phyloP scores from a whole-genome alignment of 2,797 vertebrate species.

The Dermochelys coriacea region DNA sequence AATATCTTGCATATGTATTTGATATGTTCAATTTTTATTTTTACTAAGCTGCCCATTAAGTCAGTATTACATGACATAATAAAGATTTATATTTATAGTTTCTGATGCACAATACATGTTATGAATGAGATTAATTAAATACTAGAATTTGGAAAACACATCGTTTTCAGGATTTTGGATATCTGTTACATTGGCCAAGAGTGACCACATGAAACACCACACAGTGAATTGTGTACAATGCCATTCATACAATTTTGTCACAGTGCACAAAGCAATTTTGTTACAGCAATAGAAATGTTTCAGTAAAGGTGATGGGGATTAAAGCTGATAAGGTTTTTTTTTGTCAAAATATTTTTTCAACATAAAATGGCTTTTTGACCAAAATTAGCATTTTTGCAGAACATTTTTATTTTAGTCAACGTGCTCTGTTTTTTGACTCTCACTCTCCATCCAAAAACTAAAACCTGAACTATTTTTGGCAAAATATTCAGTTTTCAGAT shows the following conservation, averaged over 20 bases:
- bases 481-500: not conserved
- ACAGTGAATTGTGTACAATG: not conserved
- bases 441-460: not conserved
- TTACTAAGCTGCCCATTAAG: not conserved
- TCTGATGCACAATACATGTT: not conserved
- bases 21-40: not conserved
- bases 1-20: slow-evolving; percentile 27
- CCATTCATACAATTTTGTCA: not conserved
- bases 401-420: not conserved
- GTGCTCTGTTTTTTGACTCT: not conserved
- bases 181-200: not conserved
- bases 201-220: not conserved
- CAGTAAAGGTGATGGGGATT: not conserved
- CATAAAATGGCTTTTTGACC: not conserved
- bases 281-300: not conserved
- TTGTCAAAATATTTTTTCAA: not conserved
- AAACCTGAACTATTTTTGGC: not conserved
- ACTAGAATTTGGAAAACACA: not conserved
- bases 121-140: not conserved
- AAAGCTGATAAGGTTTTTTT: not conserved
- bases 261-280: not conserved
- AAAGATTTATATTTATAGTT: slow-evolving; percentile 1
- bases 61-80: not conserved
- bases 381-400: not conserved
- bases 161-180: not conserved